A percentile compares a stretch with the other conserved stretches of the same genome.
phyloP scores from a whole-genome alignment of 2,113 vertebrate species.

The Panthera leo region DNA sequence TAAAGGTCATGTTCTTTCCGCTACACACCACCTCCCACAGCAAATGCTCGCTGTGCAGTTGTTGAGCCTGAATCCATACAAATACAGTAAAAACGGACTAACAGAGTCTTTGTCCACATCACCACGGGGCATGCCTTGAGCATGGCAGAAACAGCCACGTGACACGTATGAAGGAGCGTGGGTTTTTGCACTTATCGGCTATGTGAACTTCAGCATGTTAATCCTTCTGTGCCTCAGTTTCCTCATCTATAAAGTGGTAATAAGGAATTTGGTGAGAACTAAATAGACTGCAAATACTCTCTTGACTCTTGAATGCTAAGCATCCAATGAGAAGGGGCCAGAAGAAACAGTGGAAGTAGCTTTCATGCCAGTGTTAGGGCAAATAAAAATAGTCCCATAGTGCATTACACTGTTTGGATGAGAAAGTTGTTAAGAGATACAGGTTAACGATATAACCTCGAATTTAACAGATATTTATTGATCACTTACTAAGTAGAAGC shows the following conservation, averaged over 20 bases:
- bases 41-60: background rate
- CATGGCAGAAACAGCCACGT: background rate
- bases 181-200: background rate
- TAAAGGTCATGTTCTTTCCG: background rate
- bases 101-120: background rate
- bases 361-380: background rate
- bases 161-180: fast-evolving
- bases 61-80: background rate
- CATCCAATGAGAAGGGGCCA: background rate
- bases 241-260: background rate
- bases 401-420: background rate
- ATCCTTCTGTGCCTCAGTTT: background rate
- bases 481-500: background rate
- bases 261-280: background rate
- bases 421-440: background rate
- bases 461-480: background rate
- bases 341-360: background rate
- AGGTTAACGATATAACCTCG: background rate
- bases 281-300: background rate
- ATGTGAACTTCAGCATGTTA: background rate
- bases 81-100: background rate
- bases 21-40: background rate
- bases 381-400: background rate
- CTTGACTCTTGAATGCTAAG: background rate
- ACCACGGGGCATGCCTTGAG: background rate